Conservation (phyloP, 2,888 invertebrate species). For the Unio delphinus region DNA sequence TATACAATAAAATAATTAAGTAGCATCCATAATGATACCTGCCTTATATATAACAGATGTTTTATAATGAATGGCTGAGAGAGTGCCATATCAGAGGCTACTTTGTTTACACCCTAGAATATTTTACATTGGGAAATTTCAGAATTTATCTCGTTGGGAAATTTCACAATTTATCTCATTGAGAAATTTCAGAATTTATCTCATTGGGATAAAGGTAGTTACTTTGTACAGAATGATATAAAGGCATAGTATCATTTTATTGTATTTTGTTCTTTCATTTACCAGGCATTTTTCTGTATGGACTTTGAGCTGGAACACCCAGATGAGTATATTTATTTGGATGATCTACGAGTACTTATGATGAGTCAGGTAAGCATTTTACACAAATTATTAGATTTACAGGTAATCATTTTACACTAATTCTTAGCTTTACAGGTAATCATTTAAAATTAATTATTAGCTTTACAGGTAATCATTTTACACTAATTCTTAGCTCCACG, state of each 20-base stretch:
- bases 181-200: too few relatives aligned
- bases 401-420: neutral
- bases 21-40: too few relatives aligned
- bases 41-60: too few relatives aligned
- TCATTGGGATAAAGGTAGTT: neutral
- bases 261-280: conserved; percentile 2
- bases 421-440: neutral
- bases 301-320: conserved; percentile 78
- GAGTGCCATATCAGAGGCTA: too few relatives aligned
- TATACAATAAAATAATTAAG: too few relatives aligned
- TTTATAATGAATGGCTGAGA: too few relatives aligned
- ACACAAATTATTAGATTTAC: neutral
- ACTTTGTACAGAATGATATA: neutral
- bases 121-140: too few relatives aligned
- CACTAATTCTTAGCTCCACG: neutral
- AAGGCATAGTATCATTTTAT: too few relatives aligned
- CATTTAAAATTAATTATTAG: neutral
- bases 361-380: conserved; percentile 77
- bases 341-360: conserved; percentile 80
- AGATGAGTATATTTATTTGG: conserved; percentile 73
- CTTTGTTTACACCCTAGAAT: too few relatives aligned
- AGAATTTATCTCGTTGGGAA: neutral
- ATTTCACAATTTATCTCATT: too few relatives aligned
- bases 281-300: conserved; percentile 84
- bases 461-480: neutral